These are phyloP conservation scores for Theonella swinhoei DNA, from an alignment of 37 sponge, comb jelly and placozoan species.

Conservation along the genomic window DNA sequence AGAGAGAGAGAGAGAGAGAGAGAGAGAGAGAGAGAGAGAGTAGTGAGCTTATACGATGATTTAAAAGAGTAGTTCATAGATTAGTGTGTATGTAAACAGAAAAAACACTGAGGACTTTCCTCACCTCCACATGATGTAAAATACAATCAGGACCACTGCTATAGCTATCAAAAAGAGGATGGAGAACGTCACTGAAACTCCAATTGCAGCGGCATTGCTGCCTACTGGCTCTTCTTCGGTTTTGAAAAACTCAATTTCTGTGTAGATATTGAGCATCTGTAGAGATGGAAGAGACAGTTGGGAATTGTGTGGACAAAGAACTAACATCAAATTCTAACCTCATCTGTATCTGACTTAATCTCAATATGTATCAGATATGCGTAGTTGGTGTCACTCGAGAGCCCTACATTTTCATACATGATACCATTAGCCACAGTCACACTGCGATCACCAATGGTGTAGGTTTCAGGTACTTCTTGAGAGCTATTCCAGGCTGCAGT, in stretches of 20 bases:
- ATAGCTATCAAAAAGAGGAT: slow-evolving; percentile 9
- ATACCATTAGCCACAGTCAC: slow-evolving; percentile 6
- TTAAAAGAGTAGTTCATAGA: no score
- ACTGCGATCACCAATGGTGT: slow-evolving; percentile 34
- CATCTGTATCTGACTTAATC: slow-evolving; percentile 24
- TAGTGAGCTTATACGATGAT: not conserved
- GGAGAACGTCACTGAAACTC: slow-evolving; percentile 18
- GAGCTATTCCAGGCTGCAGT: slow-evolving; percentile 47
- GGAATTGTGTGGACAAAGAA: no score
- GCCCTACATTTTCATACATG: slow-evolving; percentile 12
- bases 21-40: not conserved
- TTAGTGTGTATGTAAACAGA: no score
- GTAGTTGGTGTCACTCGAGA: slow-evolving; percentile 19
- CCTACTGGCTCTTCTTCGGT: not conserved
- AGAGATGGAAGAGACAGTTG: not conserved
- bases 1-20: not conserved
- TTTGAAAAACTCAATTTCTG: not conserved
- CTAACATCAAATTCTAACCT: no score
- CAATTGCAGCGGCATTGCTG: slow-evolving; percentile 30
- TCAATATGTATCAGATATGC: slow-evolving; percentile 18
- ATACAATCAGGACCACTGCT: slow-evolving; percentile 23
- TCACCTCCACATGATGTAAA: slow-evolving; percentile 12
- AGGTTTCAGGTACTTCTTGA: not conserved
- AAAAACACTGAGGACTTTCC: no score
- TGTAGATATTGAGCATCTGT: slow-evolving; percentile 9